Evolutionary conservation across 2,797 vertebrate genomes (phyloP).

Genomic region (Poecilia gillii): DNA sequence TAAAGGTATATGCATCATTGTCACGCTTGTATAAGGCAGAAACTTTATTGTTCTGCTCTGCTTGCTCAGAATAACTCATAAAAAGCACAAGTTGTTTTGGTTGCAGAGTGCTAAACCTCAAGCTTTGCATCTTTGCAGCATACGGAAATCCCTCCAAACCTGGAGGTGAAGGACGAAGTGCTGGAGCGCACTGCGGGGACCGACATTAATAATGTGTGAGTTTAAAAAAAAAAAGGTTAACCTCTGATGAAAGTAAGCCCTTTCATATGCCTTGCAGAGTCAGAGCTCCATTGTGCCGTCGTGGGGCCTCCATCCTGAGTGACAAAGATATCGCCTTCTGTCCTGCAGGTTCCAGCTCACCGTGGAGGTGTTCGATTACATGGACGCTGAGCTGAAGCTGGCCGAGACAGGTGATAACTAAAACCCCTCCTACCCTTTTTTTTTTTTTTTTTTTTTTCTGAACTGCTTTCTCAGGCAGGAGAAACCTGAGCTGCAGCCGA

Average conservation of each 20-base stretch:
- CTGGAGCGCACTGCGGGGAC: slow-evolving; percentile 91
- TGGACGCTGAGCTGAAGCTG: slow-evolving; percentile 93
- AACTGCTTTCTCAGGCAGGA: slow-evolving; percentile 31
- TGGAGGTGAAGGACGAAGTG: slow-evolving; percentile 91
- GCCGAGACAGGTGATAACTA: slow-evolving; percentile 87
- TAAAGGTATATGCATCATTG: slow-evolving; percentile 81
- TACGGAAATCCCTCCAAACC: slow-evolving; percentile 87
- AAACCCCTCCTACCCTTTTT: slow-evolving; percentile 29
- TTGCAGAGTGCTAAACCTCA: slow-evolving; percentile 1
- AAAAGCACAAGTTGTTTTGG: background rate
- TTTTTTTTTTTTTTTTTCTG: slow-evolving; percentile 5
- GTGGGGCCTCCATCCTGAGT: slow-evolving; percentile 38
- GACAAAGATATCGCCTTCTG: slow-evolving; percentile 62
- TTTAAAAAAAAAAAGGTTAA: slow-evolving; percentile 39
- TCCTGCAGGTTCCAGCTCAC: slow-evolving; percentile 94
- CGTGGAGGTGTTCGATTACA: slow-evolving; percentile 97
- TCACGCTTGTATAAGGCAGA: slow-evolving; percentile 1
- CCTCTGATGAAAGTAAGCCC: slow-evolving; percentile 3
- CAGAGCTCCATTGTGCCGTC: slow-evolving; percentile 17
- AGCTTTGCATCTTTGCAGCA: slow-evolving; percentile 79
- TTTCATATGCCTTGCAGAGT: slow-evolving; percentile 22
- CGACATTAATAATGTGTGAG: slow-evolving; percentile 96
- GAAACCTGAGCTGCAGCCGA: slow-evolving; percentile 63
- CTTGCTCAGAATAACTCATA: background rate
- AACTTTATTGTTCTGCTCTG: background rate